Evolutionary conservation across 2,888 invertebrate genomes (phyloP).

Genomic region (Cistogaster globosa): DNA sequence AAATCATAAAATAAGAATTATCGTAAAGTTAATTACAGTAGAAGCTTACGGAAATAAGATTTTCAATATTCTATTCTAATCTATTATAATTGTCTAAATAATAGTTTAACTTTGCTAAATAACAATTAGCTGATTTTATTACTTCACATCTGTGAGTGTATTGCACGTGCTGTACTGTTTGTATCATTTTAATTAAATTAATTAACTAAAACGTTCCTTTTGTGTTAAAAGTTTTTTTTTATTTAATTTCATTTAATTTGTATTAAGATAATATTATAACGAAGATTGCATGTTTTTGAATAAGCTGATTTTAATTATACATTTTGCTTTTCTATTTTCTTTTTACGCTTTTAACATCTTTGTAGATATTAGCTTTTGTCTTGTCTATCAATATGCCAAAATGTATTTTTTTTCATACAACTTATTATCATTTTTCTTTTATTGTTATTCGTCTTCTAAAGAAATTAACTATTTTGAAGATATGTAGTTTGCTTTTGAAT

Average conservation of each 20-base stretch:
- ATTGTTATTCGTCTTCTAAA: background rate
- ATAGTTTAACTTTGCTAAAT: background rate
- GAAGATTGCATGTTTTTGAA: background rate
- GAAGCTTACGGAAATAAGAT: too few relatives aligned
- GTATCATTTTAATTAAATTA: conserved; percentile 24
- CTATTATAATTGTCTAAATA: background rate
- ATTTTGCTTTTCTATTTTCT: background rate
- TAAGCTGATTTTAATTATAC: conserved; percentile 21
- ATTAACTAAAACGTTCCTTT: conserved; percentile 4
- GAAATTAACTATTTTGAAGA: conserved; percentile 18
- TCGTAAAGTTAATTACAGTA: too few relatives aligned
- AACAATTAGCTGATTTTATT: background rate
- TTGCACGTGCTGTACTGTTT: background rate
- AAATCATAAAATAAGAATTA: too few relatives aligned
- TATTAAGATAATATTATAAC: conserved; percentile 8
- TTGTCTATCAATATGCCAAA: conserved; percentile 51
- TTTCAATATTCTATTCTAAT: too few relatives aligned
- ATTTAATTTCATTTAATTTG: conserved; percentile 19
- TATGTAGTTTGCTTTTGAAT: background rate
- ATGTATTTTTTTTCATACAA: conserved; percentile 3
- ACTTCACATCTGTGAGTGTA: background rate
- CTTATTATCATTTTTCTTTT: conserved; percentile 59
- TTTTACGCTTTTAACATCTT: background rate
- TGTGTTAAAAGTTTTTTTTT: conserved; percentile 21
- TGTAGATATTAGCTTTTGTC: background rate